These are phyloP conservation scores for Synaphobranchus kaupii DNA, from an alignment of 2,797 vertebrate genomes.

Conservation along the genomic window DNA sequence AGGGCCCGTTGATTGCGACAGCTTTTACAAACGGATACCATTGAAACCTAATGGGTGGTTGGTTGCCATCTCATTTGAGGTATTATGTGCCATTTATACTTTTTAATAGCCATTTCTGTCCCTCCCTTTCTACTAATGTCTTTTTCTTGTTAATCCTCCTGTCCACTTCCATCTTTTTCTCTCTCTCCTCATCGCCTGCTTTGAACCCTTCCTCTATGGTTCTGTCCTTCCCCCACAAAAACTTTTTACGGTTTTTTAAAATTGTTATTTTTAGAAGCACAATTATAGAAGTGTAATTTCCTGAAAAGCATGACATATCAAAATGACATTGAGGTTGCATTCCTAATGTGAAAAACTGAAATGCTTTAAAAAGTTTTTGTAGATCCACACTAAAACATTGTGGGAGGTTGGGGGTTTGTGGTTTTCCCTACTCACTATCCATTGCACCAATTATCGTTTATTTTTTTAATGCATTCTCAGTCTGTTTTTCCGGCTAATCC, in stretches of 20 bases:
- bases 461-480: background rate
- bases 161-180: slow-evolving; percentile 25
- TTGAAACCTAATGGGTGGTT: slow-evolving; percentile 89
- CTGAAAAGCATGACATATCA: background rate
- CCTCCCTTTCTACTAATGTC: slow-evolving; percentile 22
- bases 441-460: background rate
- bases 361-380: slow-evolving; percentile 22
- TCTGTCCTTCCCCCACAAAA: background rate
- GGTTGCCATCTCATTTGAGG: slow-evolving; percentile 89
- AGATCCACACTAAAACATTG: slow-evolving; percentile 1
- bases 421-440: background rate
- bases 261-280: background rate
- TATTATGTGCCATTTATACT: slow-evolving; percentile 78
- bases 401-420: background rate
- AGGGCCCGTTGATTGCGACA: slow-evolving; percentile 95
- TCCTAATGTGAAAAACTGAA: background rate
- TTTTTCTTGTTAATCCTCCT: background rate
- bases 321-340: background rate
- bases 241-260: slow-evolving; percentile 6
- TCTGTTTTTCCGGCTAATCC: background rate
- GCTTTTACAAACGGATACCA: slow-evolving; percentile 98
- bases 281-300: background rate
- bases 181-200: slow-evolving; percentile 23
- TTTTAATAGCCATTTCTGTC: slow-evolving; percentile 62
- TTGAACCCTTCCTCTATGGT: slow-evolving; percentile 7